These are phyloP conservation scores for Drosophila formosana DNA, from an alignment of 2,888 invertebrate genomes.

Conservation along the genomic window DNA sequence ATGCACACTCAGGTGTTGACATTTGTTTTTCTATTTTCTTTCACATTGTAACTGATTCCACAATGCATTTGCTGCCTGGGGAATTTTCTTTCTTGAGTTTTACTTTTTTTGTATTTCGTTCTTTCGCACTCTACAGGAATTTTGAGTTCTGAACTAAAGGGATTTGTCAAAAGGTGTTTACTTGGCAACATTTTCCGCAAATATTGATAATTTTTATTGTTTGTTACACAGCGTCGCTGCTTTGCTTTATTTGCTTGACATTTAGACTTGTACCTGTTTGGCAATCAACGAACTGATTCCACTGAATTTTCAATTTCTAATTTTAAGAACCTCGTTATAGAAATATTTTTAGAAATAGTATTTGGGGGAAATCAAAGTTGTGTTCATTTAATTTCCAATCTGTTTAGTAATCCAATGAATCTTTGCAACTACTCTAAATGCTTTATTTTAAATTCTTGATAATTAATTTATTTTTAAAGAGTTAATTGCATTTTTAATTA, in stretches of 20 bases:
- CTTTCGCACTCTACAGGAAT: conserved; percentile 22
- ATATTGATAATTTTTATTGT: conserved; percentile 52
- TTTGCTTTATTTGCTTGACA: conserved; percentile 25
- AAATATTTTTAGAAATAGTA: neutral
- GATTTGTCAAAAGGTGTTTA: conserved; percentile 40
- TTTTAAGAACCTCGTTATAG: neutral
- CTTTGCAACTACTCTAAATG: neutral
- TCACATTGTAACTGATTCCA: conserved; percentile 17
- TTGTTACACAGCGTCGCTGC: conserved; percentile 13
- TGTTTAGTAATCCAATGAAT: neutral
- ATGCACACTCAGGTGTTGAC: conserved; percentile 7
- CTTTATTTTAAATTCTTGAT: no score
- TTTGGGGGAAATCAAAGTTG: neutral
- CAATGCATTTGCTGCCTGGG: conserved; percentile 35
- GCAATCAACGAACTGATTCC: neutral
- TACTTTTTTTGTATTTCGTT: conserved; percentile 15
- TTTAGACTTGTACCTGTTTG: conserved; percentile 26
- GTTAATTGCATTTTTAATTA: neutral
- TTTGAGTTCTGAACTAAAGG: conserved; percentile 30
- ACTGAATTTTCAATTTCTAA: neutral
- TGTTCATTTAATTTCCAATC: neutral
- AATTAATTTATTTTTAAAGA: neutral
- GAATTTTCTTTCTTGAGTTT: conserved; percentile 31
- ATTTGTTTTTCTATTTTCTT: conserved; percentile 11
- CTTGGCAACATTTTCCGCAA: conserved; percentile 57